Evolutionary conservation across 1,140 invertebrate species (phyloP).

Genomic region (Trialeurodes vaporariorum): DNA sequence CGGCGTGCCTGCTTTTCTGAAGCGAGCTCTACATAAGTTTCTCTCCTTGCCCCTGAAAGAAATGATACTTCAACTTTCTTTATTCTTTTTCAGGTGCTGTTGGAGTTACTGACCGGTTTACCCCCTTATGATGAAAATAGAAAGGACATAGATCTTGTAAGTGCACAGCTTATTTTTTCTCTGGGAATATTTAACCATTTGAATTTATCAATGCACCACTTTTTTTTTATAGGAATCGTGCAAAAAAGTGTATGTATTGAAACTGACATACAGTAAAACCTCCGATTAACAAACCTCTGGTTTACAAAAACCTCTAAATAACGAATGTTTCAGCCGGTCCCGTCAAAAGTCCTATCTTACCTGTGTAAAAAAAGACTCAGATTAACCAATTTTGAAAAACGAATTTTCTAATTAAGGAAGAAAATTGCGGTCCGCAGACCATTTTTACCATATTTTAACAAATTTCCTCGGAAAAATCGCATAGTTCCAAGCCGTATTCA

Average conservation of each 20-base stretch:
- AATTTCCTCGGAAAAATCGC: too few relatives aligned
- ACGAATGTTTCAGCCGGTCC: background rate
- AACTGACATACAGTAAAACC: background rate
- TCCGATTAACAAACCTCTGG: background rate
- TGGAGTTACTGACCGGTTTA: slow-evolving; percentile 55
- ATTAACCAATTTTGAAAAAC: too few relatives aligned
- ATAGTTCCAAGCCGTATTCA: too few relatives aligned
- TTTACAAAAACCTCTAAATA: too few relatives aligned
- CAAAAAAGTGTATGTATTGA: background rate
- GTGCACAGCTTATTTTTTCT: slow-evolving; percentile 11
- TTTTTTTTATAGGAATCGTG: background rate
- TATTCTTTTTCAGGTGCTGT: slow-evolving; percentile 35
- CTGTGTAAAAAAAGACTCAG: too few relatives aligned
- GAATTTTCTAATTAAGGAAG: too few relatives aligned
- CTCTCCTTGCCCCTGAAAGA: background rate
- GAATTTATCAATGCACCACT: background rate
- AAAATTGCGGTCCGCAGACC: too few relatives aligned
- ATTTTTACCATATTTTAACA: too few relatives aligned
- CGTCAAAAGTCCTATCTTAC: background rate
- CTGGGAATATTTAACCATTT: background rate
- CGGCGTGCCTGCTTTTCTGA: too few relatives aligned
- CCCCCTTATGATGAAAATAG: slow-evolving; percentile 43
- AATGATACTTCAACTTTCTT: background rate
- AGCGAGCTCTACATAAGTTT: too few relatives aligned
- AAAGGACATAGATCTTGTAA: slow-evolving; percentile 40